phyloP scores from a whole-genome alignment of 1,140 invertebrate genomes.

The Drosophila repleta region DNA sequence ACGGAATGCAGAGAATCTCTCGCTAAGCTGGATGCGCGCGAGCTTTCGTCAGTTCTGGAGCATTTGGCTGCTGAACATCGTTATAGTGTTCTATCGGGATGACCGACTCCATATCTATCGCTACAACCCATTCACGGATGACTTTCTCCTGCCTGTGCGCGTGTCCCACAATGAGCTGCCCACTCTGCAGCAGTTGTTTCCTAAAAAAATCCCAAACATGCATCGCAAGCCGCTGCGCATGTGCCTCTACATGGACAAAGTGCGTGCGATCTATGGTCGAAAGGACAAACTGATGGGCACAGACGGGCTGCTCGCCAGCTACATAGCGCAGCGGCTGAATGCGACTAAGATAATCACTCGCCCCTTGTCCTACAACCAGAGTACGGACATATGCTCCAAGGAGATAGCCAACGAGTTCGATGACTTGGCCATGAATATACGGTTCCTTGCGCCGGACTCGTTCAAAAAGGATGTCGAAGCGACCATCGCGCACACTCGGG shows the following conservation, averaged over 20 bases:
- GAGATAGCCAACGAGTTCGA: conserved; percentile 67
- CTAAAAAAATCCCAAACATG: conserved; percentile 69
- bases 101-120: conserved; percentile 61
- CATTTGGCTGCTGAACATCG: conserved; percentile 75
- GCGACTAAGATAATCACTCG: conserved; percentile 68
- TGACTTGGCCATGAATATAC: conserved; percentile 72
- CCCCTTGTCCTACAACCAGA: conserved; percentile 49
- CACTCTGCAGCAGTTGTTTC: conserved; percentile 58
- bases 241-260: conserved; percentile 72
- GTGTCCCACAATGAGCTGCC: conserved; percentile 21
- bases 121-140: conserved; percentile 71
- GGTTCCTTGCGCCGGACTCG: conserved; percentile 57
- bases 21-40: conserved; percentile 61
- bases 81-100: conserved; percentile 61
- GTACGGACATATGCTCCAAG: conserved; percentile 56
- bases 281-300: conserved; percentile 54
- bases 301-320: conserved; percentile 64
- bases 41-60: conserved; percentile 76
- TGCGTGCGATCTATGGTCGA: conserved; percentile 60
- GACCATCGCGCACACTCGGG: conserved; percentile 66
- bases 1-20: conserved; percentile 45
- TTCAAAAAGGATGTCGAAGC: conserved; percentile 59
- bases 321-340: conserved; percentile 69
- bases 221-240: conserved; percentile 67
- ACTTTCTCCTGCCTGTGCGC: conserved; percentile 53